Evolutionary conservation across 2,888 invertebrate genomes (phyloP).

Genomic region (Urechis unicinctus): DNA sequence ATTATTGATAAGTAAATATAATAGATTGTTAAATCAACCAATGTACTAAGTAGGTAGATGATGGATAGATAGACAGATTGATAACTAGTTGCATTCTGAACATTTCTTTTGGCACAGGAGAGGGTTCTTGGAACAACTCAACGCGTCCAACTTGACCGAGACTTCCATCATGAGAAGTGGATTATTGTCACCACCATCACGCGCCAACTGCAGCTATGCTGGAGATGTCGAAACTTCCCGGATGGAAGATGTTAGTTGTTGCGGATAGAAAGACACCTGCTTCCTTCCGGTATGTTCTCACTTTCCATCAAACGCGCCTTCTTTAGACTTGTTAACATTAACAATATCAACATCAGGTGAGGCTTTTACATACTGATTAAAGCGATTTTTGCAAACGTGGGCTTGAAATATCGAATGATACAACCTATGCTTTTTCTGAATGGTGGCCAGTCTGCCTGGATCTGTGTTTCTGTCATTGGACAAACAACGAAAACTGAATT

Average conservation of each 20-base stretch:
- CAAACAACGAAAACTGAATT: conserved; percentile 18
- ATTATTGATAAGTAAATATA: no score
- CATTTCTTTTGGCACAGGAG: no score
- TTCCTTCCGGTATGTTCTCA: conserved; percentile 18
- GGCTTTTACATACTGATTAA: no score
- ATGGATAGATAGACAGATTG: no score
- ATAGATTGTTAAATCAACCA: no score
- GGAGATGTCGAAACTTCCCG: conserved; percentile 9
- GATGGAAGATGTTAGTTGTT: conserved; percentile 24
- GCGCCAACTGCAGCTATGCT: conserved; percentile 17
- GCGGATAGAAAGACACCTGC: conserved; percentile 20
- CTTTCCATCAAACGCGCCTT: not conserved
- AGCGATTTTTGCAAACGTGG: no score
- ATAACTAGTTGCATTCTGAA: no score
- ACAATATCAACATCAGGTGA: no score
- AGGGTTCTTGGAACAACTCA: not conserved
- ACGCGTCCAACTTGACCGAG: not conserved
- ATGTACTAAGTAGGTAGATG: no score
- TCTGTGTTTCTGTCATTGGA: conserved; percentile 17
- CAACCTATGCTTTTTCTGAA: not conserved
- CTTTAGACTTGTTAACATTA: no score
- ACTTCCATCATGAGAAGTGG: conserved; percentile 14
- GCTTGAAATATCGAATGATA: not conserved
- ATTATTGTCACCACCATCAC: conserved; percentile 21
- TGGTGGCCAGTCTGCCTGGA: conserved; percentile 16